Evolutionary conservation across 2,113 vertebrate species (phyloP).

Genomic region (Pygathrix nemaeus): DNA sequence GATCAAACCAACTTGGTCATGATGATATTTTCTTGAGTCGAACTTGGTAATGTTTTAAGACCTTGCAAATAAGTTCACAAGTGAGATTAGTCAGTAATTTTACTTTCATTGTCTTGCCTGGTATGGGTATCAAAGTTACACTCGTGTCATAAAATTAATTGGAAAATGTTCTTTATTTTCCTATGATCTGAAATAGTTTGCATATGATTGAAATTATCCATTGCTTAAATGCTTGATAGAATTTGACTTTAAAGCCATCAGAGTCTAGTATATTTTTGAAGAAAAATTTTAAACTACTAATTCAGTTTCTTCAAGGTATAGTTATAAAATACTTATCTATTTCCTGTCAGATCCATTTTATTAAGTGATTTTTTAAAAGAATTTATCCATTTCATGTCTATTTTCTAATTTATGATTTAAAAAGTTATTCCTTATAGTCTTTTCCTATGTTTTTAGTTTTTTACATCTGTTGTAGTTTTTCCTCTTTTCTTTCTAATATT

Average conservation of each 20-base stretch:
- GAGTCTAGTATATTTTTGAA: not conserved
- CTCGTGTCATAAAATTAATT: not conserved
- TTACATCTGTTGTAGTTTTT: not conserved
- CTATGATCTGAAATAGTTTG: not conserved
- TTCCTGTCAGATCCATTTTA: not conserved
- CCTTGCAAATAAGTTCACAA: not conserved
- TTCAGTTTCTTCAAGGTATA: not conserved
- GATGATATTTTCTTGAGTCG: not conserved
- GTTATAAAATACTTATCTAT: not conserved
- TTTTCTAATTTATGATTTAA: not conserved
- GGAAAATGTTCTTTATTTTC: not conserved
- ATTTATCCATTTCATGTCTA: not conserved
- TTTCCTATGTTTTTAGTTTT: not conserved
- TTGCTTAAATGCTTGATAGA: not conserved
- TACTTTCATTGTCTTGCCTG: not conserved
- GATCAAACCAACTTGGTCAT: not conserved
- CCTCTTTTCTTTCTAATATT: not conserved
- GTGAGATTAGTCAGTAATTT: not conserved
- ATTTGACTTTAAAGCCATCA: conserved; percentile 17
- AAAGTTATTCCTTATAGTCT: not conserved
- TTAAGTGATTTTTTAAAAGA: not conserved
- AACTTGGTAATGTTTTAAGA: not conserved
- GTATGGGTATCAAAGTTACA: not conserved
- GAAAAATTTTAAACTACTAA: not conserved
- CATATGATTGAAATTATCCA: not conserved